Evolutionary conservation across 1,140 invertebrate genomes (phyloP).

Genomic region (Temnothorax nylanderi): DNA sequence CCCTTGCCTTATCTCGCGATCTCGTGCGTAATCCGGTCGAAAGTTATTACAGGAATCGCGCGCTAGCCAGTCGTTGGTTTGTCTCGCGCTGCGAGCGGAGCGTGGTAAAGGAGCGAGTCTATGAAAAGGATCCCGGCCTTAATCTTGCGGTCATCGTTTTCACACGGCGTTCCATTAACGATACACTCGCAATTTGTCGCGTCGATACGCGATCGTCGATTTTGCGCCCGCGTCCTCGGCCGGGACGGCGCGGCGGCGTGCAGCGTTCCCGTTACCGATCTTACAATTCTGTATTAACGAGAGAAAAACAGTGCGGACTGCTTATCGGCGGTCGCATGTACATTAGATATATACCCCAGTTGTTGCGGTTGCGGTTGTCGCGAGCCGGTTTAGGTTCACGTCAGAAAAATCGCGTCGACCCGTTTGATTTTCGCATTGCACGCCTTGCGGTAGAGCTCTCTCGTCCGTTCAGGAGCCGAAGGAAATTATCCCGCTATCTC

Average conservation of each 20-base stretch:
- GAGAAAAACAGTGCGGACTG: slow-evolving; percentile 53
- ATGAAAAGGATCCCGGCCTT: slow-evolving; percentile 58
- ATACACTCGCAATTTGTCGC: slow-evolving; percentile 74
- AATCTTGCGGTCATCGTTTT: slow-evolving; percentile 79
- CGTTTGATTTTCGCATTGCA: slow-evolving; percentile 65
- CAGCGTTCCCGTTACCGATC: slow-evolving; percentile 61
- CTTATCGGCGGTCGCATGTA: slow-evolving; percentile 57
- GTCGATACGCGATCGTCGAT: slow-evolving; percentile 68
- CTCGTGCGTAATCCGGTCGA: slow-evolving; percentile 58
- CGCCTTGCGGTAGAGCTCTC: slow-evolving; percentile 41
- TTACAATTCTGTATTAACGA: slow-evolving; percentile 52
- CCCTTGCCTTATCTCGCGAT: slow-evolving; percentile 62
- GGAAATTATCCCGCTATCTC: slow-evolving; percentile 59
- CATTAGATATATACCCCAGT: slow-evolving; percentile 21
- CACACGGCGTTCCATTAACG: slow-evolving; percentile 75
- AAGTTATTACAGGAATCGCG: slow-evolving; percentile 38
- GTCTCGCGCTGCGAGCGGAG: slow-evolving; percentile 49
- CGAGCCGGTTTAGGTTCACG: slow-evolving; percentile 61
- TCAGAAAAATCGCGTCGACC: slow-evolving; percentile 62
- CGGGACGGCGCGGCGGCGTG: slow-evolving; percentile 13
- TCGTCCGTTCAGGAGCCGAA: slow-evolving; percentile 8
- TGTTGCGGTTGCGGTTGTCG: not conserved
- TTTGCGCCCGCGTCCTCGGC: slow-evolving; percentile 44
- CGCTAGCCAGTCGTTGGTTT: slow-evolving; percentile 27
- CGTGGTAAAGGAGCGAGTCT: slow-evolving; percentile 28